Percentiles rank a stretch among this genome's conserved stretches.
Evolutionary conservation across 2,888 invertebrate genomes (phyloP).

Genomic region (Calephelis perditalis): DNA sequence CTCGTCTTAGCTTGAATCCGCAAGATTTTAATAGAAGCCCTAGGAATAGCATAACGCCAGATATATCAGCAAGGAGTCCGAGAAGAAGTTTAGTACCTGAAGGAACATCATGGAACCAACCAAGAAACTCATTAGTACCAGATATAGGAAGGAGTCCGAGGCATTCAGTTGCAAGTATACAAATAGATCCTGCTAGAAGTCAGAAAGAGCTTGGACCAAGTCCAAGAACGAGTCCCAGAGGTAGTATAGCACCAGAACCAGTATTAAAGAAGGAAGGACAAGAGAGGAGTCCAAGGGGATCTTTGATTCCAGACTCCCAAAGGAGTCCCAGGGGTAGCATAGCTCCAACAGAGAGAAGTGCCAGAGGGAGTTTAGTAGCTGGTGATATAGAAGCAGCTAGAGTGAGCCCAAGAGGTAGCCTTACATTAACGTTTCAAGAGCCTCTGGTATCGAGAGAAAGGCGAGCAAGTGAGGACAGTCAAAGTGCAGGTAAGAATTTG

Average conservation of each 20-base stretch:
- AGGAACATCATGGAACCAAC: conserved; percentile 73
- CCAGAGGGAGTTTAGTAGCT: conserved; percentile 60
- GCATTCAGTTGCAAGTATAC: conserved; percentile 74
- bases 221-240: conserved; percentile 78
- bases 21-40: conserved; percentile 75
- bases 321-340: conserved; percentile 81
- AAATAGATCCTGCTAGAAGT: conserved; percentile 59
- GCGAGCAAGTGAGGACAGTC: conserved; percentile 79
- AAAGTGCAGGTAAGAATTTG: conserved; percentile 59
- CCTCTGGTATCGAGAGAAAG: conserved; percentile 75
- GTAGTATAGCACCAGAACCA: conserved; percentile 69
- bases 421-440: conserved; percentile 80
- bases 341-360: conserved; percentile 71
- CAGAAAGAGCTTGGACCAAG: conserved; percentile 73
- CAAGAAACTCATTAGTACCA: conserved; percentile 78
- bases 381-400: conserved; percentile 56
- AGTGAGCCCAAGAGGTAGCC: conserved; percentile 77
- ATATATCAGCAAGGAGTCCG: conserved; percentile 73
- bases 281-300: conserved; percentile 77
- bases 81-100: conserved; percentile 80
- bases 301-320: conserved; percentile 76
- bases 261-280: conserved; percentile 66
- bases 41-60: conserved; percentile 69
- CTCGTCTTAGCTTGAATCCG: conserved; percentile 76
- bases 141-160: conserved; percentile 79